These are phyloP conservation scores for Molanna angustata DNA, from an alignment of 2,888 invertebrate species.

Conservation along the genomic window DNA sequence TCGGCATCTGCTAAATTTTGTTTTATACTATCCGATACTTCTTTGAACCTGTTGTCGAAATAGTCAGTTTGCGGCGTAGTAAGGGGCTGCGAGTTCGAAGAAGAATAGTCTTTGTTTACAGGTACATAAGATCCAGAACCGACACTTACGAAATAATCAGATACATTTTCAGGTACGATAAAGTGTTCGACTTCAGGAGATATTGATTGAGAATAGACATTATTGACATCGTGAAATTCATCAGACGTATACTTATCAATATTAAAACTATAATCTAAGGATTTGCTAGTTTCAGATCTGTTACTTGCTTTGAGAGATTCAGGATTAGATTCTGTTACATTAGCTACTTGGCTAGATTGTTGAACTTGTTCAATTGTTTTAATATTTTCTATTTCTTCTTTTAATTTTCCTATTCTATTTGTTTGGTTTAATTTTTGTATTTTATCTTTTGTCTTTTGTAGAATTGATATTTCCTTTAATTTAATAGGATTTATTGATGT, in stretches of 20 bases:
- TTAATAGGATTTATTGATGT: not conserved
- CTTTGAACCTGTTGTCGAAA: conserved; percentile 54
- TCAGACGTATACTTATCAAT: conserved; percentile 49
- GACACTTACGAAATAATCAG: conserved; percentile 30
- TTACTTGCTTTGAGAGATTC: conserved; percentile 36
- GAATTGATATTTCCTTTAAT: conserved; percentile 1
- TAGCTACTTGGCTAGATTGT: not conserved
- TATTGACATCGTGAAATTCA: conserved; percentile 51
- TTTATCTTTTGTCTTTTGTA: not conserved
- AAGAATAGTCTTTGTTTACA: not conserved
- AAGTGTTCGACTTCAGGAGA: conserved; percentile 44
- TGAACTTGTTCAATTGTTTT: not conserved
- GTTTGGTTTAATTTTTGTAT: conserved; percentile 8
- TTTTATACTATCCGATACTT: conserved; percentile 54
- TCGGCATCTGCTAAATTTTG: conserved; percentile 45
- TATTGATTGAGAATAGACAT: conserved; percentile 52
- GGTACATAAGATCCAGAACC: conserved; percentile 15
- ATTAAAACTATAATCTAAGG: conserved; percentile 38
- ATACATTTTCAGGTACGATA: conserved; percentile 35
- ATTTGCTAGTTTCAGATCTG: conserved; percentile 37
- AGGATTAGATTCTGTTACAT: conserved; percentile 22
- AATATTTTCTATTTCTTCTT: not conserved
- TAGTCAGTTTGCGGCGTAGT: conserved; percentile 56
- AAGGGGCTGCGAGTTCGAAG: conserved; percentile 37
- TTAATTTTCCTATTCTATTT: not conserved